Evolutionary conservation across 2,888 invertebrate species (phyloP).

Genomic region (Drosophila borealis): DNA sequence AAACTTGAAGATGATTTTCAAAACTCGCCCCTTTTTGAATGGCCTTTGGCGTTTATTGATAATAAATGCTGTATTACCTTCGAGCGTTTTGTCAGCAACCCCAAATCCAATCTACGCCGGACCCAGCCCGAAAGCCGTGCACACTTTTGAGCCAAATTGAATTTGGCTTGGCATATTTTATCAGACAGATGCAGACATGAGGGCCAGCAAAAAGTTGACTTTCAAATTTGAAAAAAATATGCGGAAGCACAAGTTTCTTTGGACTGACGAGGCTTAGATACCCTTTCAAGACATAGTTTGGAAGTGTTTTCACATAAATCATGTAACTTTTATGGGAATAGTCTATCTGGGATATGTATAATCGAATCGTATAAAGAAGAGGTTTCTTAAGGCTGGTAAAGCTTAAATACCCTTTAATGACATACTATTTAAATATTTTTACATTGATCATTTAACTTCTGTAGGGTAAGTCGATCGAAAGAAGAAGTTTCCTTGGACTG

Average conservation of each 20-base stretch:
- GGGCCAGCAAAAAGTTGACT: constrained; percentile 14
- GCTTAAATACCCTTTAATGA: too few relatives aligned
- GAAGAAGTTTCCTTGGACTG: background rate
- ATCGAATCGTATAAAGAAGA: too few relatives aligned
- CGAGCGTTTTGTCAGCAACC: constrained; percentile 36
- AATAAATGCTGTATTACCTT: constrained; percentile 53
- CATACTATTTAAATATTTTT: too few relatives aligned
- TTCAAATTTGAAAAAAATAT: constrained; percentile 24
- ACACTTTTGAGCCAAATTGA: constrained; percentile 39
- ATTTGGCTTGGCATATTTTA: constrained; percentile 44
- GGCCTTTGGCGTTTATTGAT: constrained; percentile 57
- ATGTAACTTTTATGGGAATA: too few relatives aligned
- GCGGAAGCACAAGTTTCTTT: background rate
- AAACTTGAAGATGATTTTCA: constrained; percentile 37
- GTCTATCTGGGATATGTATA: too few relatives aligned
- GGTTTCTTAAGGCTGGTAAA: too few relatives aligned
- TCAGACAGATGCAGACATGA: constrained; percentile 40
- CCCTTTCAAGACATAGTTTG: background rate
- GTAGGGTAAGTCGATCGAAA: too few relatives aligned
- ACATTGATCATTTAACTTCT: too few relatives aligned
- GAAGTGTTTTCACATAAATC: background rate
- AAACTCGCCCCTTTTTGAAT: constrained; percentile 28
- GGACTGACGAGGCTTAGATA: background rate
- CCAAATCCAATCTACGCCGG: constrained; percentile 14
- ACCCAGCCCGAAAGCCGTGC: constrained; percentile 5